A percentile compares a stretch with the other conserved stretches of the same genome.
These are phyloP conservation scores for Cavia aperea DNA, from an alignment of 2,113 vertebrate genomes.

Conservation along the genomic window DNA sequence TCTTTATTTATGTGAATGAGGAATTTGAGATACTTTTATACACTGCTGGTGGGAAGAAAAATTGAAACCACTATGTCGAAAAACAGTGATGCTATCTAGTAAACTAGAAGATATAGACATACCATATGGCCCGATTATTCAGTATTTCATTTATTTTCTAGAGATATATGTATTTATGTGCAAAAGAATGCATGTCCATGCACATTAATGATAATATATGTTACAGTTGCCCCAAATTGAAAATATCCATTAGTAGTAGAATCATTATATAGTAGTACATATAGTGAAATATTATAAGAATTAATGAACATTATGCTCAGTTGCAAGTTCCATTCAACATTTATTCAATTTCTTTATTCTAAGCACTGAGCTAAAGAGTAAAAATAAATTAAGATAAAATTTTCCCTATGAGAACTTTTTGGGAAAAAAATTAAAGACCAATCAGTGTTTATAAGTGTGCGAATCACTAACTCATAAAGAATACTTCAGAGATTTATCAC, in stretches of 20 bases:
- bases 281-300: background rate
- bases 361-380: background rate
- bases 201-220: background rate
- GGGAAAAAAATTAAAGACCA: background rate
- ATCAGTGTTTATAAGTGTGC: background rate
- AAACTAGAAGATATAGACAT: background rate
- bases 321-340: background rate
- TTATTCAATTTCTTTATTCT: background rate
- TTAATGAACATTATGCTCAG: background rate
- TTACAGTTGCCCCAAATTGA: background rate
- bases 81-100: background rate
- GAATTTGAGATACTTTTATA: background rate
- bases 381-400: conserved; percentile 7
- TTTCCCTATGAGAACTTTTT: background rate
- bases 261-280: background rate
- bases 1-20: background rate
- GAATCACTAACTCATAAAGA: background rate
- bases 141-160: background rate
- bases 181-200: background rate
- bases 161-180: background rate
- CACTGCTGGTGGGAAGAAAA: background rate
- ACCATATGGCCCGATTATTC: background rate
- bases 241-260: background rate
- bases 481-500: background rate
- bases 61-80: background rate